Conservation (phyloP, 2,888 invertebrate genomes). For the Lucinisca nassula region DNA sequence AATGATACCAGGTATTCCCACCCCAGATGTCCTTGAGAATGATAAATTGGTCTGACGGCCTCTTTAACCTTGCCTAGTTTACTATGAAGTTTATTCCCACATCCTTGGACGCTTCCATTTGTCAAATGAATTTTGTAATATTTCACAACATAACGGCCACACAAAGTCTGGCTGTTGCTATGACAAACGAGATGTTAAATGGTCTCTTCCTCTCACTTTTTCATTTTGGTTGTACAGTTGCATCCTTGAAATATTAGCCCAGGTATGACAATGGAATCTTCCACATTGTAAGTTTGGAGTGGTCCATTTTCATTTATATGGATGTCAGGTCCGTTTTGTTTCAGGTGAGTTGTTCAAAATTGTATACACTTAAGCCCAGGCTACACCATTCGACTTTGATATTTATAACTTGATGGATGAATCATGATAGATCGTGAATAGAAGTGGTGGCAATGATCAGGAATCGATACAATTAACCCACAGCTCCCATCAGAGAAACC, state of each 20-base stretch:
- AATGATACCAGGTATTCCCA: background rate
- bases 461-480: no score
- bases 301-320: no score
- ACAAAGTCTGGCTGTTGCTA: background rate
- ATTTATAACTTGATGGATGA: no score
- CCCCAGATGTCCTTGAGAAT: background rate
- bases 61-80: background rate
- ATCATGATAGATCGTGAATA: no score
- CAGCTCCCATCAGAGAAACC: no score
- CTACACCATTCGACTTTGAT: no score
- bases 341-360: no score
- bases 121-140: background rate
- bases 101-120: background rate
- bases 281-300: no score
- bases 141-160: slow-evolving; percentile 6
- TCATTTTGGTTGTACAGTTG: background rate
- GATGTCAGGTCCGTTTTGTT: no score
- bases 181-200: slow-evolving; percentile 6
- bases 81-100: slow-evolving; percentile 12
- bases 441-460: no score
- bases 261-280: no score
- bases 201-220: background rate
- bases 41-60: background rate
- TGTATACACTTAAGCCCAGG: no score
- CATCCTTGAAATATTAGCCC: background rate